Evolutionary conservation across 2,888 invertebrate species (phyloP), one percentile per base, ranked within the genome.

Genomic region (Melitaea athalia): DNA sequence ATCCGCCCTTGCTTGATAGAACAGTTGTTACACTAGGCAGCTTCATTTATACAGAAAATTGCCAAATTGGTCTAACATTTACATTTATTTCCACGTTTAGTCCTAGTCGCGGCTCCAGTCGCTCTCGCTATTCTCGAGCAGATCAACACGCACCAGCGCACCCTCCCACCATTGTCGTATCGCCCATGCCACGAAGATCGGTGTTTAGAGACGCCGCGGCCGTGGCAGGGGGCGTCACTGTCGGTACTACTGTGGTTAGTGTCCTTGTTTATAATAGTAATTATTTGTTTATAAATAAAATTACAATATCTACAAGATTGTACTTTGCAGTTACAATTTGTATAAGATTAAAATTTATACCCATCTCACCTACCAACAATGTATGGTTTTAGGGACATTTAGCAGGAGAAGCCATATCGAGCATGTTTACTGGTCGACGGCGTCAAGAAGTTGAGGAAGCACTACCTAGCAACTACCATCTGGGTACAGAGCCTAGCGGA

Each of bases 211-310:
- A 99, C 88, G 99, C 99, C 95, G 99, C 99, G 42, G 97, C 99
- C 0, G 98, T 99, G 43, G 99, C 99, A 74, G 99, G 99, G 71
- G 99, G 99, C 76, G 99, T 99, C 59, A 99, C 99, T 65, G 95
- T 99, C 68, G 99, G 99, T 71, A 98, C 98, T 0, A 97, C 99
- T 70, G 95, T 98, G 83, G 96, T 96, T 92, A 85, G 94, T 43
- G 62, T 57, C 14, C 7, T 38, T 24, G 24, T 24, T 24, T 24
- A 24, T 24, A 24, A 24, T 24, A 24, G 24, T 24, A 24, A 24
- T 24, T 24, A 24, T 24, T 24, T 24, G 24, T 24, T 24, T 24
- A 24, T 24, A 24, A 24, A 24, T 24, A 2, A 24, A 24, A 24
- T 24, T 24, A 24, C 24, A 24, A 24, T 24, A 24, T 24, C 24